Base-by-base conservation (phyloP, 2,888 invertebrate genomes). In the Meteorus cinctellus region DNA sequence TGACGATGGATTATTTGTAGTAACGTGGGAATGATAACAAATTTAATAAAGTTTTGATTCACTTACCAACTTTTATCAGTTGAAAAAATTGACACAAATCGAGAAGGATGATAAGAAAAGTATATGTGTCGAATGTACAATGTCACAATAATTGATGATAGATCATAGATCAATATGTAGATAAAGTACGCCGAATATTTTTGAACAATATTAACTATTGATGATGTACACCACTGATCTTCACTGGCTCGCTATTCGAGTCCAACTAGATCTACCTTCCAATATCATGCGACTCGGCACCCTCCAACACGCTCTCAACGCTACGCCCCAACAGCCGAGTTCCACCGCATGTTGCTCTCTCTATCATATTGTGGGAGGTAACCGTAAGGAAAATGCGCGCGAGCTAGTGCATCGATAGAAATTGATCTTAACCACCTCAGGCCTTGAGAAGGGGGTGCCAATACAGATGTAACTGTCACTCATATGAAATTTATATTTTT, bases 181-280 rank as follows among this genome's bases (percentile, higher is more conserved):
- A 16, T 29, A 63, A 6, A 31, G 63, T 63, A 41, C 12, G 41
- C 10, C n/a, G 36, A 45, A 41, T 41, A 19, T 41, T 41, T 45
- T 5, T 6, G 19, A 48, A 66, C 36, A 36, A 19, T 36, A 19
- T 36, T 24, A 41, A 45, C 12, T 36, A 8, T 1, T 3, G n/a
- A 24, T 31, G 14, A 66, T 29, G 29, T 48, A 31, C 55, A 76
- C 75, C 59, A 74, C 59, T 69, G 71, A 73, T 79, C 81, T 81
- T 80, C 77, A 80, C 83, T 78, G 81, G 79, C 81, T 81, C 82
- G 79, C 84, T 81, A 80, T 80, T 80, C 79, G 82, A 82, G 80
- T 82, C 81, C 76, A 74, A 82, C 84, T 83, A 80, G 80, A 82
- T 83, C 81, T 81, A 82, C 81, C 81, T 84, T 82, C 82, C 81